A percentile compares a stretch with the other conserved stretches of the same genome.
phyloP scores from a whole-genome alignment of 2,113 vertebrate genomes.

The Sisor rabdophorus region DNA sequence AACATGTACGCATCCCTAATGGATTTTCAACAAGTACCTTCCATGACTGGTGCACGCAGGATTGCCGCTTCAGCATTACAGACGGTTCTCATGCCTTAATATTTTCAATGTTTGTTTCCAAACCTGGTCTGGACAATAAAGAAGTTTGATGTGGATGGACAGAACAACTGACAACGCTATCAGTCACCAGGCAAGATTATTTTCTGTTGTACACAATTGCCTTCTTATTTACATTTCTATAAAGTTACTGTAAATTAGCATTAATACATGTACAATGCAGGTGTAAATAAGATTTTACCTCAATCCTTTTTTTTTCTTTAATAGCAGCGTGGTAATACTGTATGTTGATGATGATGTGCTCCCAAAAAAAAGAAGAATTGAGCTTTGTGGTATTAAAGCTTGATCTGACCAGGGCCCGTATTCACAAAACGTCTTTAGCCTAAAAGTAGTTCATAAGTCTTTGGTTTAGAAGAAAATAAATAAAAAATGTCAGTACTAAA shows the following conservation, averaged over 20 bases:
- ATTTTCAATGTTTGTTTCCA: background rate
- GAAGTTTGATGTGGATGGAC: background rate
- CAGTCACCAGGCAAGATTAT: background rate
- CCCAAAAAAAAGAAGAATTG: background rate
- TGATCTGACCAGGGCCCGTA: background rate
- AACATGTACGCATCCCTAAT: background rate
- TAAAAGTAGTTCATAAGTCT: too few species aligned
- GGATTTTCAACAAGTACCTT: background rate
- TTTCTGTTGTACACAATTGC: slow-evolving; percentile 5
- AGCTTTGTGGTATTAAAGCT: background rate
- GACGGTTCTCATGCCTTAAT: slow-evolving; percentile 38
- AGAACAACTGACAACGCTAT: background rate
- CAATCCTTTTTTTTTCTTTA: slow-evolving; percentile 15
- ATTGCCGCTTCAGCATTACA: background rate
- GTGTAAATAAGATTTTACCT: slow-evolving; percentile 3
- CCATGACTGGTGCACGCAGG: background rate
- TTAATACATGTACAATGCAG: background rate
- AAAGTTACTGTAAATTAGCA: slow-evolving; percentile 1
- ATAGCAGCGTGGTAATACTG: slow-evolving; percentile 33
- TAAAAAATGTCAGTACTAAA: too few species aligned
- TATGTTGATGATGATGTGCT: background rate
- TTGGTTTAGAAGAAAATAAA: too few species aligned
- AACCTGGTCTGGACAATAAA: background rate
- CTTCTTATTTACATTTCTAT: slow-evolving; percentile 1
- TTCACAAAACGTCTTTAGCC: too few species aligned